Base-by-base conservation (phyloP, 2,113 vertebrate species). In the Myotis yumanensis region DNA sequence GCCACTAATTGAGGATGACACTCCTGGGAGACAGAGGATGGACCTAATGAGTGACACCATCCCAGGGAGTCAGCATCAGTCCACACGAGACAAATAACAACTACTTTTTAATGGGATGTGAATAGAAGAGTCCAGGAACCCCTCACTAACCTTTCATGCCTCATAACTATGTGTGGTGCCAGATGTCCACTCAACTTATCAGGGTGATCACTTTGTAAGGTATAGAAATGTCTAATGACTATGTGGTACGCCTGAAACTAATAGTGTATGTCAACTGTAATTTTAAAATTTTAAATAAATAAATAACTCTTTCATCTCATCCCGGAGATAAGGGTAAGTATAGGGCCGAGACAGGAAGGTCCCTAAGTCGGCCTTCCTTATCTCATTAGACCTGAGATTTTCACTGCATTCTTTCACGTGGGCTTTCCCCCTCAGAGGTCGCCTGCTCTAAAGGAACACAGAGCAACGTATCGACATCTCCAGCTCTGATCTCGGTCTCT, bases 321-420 rank as follows among this genome's bases (percentile, higher is more conserved):
- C 79, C n/a, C 11, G 40, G 71, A 82, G 77, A 77, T 90, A 93
- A 91, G 46, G 66, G 62, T 84, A 95, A 96, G 66, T 20, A 77
- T 3, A 73, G 69, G 76, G 68, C 80, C 46, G 48, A 18, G 37
- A 48, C 3, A 12, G 46, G 37, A 69, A 72, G 84, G 66, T 23
- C 57, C 52, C 30, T 16, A 57, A 15, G 51, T 81, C 83, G 83
- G 64, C 17, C 77, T 77, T 94, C 76, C 18, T 64, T 28, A 37
- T 64, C 32, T 48, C n/a, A 5, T 51, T 15, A 75, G 66, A 87
- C 37, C 37, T 84, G 79, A 91, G 48, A 89, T 11, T 69, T 68
- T 85, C 28, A 46, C 20, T 66, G 88, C 75, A 4, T 73, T 69
- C 37, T 62, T 82, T 35, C 10, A 1, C 0, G 0, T 1, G 52